Base-by-base conservation (phyloP, 2,888 invertebrate genomes). In the Drosophila siamana region DNA sequence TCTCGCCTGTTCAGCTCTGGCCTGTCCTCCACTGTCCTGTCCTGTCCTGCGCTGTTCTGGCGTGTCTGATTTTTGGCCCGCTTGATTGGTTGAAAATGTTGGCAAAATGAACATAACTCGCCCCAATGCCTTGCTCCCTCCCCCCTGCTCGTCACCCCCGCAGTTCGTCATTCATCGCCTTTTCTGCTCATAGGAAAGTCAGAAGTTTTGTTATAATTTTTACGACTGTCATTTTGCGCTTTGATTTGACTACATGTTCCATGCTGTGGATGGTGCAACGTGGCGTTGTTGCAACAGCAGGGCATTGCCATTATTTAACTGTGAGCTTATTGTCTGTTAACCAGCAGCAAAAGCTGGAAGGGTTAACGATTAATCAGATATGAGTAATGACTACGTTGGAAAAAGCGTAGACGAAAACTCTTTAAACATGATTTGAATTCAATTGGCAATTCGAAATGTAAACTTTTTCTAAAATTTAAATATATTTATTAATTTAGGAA, bases 61-160 rank as follows among this genome's bases (percentile, higher is more conserved):
- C 61, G 61, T 78, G 85, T 67, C 69, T 76, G 88, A 71, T 76
- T 76, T 74, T 74, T 88, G 71, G 84, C 68, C 69, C 72, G 78
- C 87, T 88, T 83, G 83, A 83, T 83, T 83, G 83, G 88, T 64
- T 82, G 86, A 72, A 82, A 81, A 87, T 86, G 85, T 74, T 77
- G 62, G 54, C 79, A 78, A 69, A 75, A 66, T 47, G 66, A 62
- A 70, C 76, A 66, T 47, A 62, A 47, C 40, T 36, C 13, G 19
- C 33, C 0, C 38, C n/a, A n/a, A n/a, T n/a, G n/a, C n/a, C n/a
- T n/a, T n/a, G n/a, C n/a, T n/a, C n/a, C n/a, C n/a, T n/a, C n/a
- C n/a, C n/a, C n/a, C n/a, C n/a, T n/a, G n/a, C n/a, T n/a, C 19
- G n/a, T 7, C 5, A n/a, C 16, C 11, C 5, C 44, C 4, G n/a